Percentiles rank a stretch among this genome's conserved stretches.
Evolutionary conservation across 2,888 invertebrate species (phyloP).

Genomic region (Dorcus parallelipipedus): DNA sequence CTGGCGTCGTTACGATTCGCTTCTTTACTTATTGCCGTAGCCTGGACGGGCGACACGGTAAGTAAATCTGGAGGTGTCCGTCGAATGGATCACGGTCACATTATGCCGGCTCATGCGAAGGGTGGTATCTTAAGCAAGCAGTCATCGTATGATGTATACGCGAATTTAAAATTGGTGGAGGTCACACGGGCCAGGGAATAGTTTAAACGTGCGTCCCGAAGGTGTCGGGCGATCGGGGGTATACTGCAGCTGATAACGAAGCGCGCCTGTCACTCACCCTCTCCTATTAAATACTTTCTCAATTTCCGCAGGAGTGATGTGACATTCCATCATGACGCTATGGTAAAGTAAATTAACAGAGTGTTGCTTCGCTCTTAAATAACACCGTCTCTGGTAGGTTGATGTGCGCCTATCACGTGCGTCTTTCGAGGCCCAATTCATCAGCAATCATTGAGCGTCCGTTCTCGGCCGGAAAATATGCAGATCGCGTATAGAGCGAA

Average conservation of each 20-base stretch:
- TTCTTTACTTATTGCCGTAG: constrained; percentile 4
- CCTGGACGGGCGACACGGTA: neutral
- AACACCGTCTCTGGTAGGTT: constrained; percentile 35
- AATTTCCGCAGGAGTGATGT: constrained; percentile 48
- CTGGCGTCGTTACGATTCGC: constrained; percentile 15
- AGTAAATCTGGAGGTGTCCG: too few relatives aligned
- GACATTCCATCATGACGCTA: constrained; percentile 49
- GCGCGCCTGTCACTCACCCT: constrained; percentile 47
- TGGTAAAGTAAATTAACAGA: constrained; percentile 50
- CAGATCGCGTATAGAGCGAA: too few relatives aligned
- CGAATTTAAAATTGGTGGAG: constrained; percentile 11
- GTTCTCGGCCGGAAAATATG: neutral
- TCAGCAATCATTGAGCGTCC: constrained; percentile 16
- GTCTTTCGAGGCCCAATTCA: neutral
- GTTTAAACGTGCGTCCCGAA: constrained; percentile 39
- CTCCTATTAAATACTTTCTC: constrained; percentile 49
- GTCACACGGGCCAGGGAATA: constrained; percentile 15
- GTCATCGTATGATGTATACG: constrained; percentile 17
- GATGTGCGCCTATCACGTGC: neutral
- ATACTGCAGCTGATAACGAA: constrained; percentile 49
- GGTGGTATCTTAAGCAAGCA: constrained; percentile 21
- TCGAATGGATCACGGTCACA: constrained; percentile 4
- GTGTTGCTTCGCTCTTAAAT: constrained; percentile 46
- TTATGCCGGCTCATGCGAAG: constrained; percentile 25
- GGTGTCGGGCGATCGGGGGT: constrained; percentile 42